Conservation (phyloP, 64 coral and sea anemone genomes). For the Porites australiensis region DNA sequence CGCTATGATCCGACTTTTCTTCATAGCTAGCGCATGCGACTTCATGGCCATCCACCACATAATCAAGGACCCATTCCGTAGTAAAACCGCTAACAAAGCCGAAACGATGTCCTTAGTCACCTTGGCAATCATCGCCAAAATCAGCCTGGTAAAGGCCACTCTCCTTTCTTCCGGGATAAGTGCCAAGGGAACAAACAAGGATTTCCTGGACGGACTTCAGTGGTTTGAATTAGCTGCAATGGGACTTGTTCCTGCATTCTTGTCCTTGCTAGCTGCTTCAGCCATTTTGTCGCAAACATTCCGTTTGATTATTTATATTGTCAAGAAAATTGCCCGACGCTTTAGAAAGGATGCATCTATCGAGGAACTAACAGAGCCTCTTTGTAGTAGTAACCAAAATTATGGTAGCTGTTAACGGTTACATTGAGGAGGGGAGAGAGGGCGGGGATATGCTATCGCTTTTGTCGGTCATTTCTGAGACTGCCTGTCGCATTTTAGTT, state of each 20-base stretch:
- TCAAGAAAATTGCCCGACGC: background rate
- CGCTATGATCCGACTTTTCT: too few species aligned
- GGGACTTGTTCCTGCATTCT: constrained; percentile 28
- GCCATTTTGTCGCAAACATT: background rate
- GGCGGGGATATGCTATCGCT: too few species aligned
- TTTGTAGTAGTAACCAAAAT: too few species aligned
- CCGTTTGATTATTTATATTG: background rate
- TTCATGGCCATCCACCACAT: too few species aligned
- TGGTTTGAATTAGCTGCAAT: too few species aligned
- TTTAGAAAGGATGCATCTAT: background rate
- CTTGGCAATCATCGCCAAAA: too few species aligned
- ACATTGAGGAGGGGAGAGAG: too few species aligned
- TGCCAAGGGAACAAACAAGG: constrained; percentile 38
- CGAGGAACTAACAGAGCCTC: background rate
- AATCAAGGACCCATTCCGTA: constrained; percentile 33
- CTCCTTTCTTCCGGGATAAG: constrained; percentile 43
- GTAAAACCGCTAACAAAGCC: constrained; percentile 31
- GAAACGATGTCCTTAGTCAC: constrained; percentile 16
- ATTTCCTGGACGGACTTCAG: background rate
- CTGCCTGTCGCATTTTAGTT: too few species aligned
- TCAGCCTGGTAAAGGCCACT: constrained; percentile 42
- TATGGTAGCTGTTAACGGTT: too few species aligned
- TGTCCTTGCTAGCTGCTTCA: constrained; percentile 37
- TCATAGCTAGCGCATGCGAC: too few species aligned
- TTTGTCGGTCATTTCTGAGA: too few species aligned